Conservation (phyloP, 2,888 invertebrate genomes). For the Caenorhabditis afra region DNA sequence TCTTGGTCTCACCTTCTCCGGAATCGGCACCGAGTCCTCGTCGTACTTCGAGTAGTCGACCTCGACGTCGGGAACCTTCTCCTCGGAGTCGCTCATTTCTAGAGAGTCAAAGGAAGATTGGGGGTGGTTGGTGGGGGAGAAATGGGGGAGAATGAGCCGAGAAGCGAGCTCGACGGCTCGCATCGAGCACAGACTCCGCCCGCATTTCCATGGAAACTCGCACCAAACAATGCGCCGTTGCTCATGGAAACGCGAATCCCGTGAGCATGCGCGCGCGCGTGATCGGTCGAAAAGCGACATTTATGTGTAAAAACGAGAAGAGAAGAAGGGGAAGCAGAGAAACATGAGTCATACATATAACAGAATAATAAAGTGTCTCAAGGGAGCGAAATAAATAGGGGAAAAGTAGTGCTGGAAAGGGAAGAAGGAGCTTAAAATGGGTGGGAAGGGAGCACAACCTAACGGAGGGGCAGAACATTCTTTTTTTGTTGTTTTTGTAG, state of each 20-base stretch:
- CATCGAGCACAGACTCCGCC: slow-evolving; percentile 1
- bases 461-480: background rate
- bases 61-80: slow-evolving; percentile 47
- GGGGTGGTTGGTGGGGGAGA: background rate
- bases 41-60: slow-evolving; percentile 71
- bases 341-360: slow-evolving; percentile 29
- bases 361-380: background rate
- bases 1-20: slow-evolving; percentile 62
- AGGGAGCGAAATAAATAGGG: background rate
- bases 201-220: slow-evolving; percentile 32
- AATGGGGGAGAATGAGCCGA: slow-evolving; percentile 21
- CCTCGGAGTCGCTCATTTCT: slow-evolving; percentile 55
- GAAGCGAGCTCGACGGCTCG: background rate
- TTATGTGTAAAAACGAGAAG: slow-evolving; percentile 3
- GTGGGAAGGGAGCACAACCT: slow-evolving; percentile 29
- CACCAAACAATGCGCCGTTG: slow-evolving; percentile 18
- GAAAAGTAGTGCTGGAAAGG: slow-evolving; percentile 7
- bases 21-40: slow-evolving; percentile 71
- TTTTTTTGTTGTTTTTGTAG: background rate
- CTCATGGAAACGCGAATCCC: background rate
- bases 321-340: slow-evolving; percentile 8
- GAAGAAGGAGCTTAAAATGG: slow-evolving; percentile 14
- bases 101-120: too few relatives aligned
- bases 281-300: slow-evolving; percentile 3
- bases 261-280: background rate